Conservation (phyloP, 2,888 invertebrate species). For the Ethmia dodecea region DNA sequence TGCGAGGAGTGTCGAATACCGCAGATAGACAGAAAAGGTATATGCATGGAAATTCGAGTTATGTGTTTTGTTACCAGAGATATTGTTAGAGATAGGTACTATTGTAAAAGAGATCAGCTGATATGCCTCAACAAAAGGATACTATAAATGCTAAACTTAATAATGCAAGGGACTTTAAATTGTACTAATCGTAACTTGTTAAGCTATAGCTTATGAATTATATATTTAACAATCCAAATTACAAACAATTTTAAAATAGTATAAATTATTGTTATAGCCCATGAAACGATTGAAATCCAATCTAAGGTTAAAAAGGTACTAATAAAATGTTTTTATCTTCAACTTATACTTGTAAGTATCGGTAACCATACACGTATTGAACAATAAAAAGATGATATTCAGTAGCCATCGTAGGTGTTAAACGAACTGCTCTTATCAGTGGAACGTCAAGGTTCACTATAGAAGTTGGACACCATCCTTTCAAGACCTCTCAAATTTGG, state of each 20-base stretch:
- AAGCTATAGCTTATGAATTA: no score
- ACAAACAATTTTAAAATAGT: no score
- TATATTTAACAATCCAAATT: no score
- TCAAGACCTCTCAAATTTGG: conserved; percentile 27
- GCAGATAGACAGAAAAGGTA: conserved; percentile 33
- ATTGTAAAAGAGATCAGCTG: background rate
- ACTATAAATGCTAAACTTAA: no score
- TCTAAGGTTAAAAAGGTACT: background rate
- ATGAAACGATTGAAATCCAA: conserved; percentile 1
- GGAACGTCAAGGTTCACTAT: conserved; percentile 42
- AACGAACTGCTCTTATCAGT: conserved; percentile 57
- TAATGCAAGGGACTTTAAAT: no score
- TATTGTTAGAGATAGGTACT: background rate
- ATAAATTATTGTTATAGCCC: background rate
- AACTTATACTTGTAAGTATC: conserved; percentile 11
- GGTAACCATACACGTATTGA: conserved; percentile 11
- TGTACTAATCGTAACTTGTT: no score
- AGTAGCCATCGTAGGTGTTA: conserved; percentile 61
- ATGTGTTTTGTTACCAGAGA: background rate
- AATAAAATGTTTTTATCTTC: conserved; percentile 1
- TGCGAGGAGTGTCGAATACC: conserved; percentile 32
- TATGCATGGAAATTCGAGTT: background rate
- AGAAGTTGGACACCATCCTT: conserved; percentile 33
- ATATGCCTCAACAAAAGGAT: no score
- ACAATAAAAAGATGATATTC: conserved; percentile 34